phyloP scores from a whole-genome alignment of 2,888 invertebrate genomes.

The Lasius platythorax region DNA sequence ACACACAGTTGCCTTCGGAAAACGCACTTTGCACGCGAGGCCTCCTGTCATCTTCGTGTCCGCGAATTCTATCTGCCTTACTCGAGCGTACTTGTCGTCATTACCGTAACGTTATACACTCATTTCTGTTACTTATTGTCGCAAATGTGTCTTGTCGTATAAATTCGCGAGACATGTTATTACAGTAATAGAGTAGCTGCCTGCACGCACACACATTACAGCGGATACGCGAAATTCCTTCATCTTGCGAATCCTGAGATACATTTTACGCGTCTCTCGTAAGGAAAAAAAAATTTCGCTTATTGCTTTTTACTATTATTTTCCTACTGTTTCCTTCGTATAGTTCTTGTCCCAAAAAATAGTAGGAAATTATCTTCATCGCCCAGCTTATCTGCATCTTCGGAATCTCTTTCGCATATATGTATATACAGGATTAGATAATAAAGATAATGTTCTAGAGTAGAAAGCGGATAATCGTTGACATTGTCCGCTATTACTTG shows the following conservation, averaged over 20 bases:
- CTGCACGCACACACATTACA: conserved; percentile 39
- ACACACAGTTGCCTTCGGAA: conserved; percentile 60
- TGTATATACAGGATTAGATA: conserved; percentile 28
- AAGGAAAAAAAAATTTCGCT: not conserved
- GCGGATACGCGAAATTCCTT: conserved; percentile 15
- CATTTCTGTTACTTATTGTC: conserved; percentile 68
- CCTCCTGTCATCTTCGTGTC: conserved; percentile 48
- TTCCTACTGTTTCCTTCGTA: not conserved
- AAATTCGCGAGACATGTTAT: conserved; percentile 72
- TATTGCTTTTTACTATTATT: not conserved
- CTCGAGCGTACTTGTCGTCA: conserved; percentile 24
- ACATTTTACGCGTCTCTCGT: not conserved
- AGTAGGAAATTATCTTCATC: not conserved
- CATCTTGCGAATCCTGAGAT: conserved; percentile 18
- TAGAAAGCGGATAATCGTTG: conserved; percentile 53
- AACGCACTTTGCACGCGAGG: conserved; percentile 62
- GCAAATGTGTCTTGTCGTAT: conserved; percentile 71
- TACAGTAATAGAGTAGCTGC: conserved; percentile 47
- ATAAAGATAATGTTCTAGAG: conserved; percentile 53
- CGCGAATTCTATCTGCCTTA: conserved; percentile 61
- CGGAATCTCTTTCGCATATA: not conserved
- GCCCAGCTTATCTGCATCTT: conserved; percentile 1
- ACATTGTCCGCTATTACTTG: conserved; percentile 41
- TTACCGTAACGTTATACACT: conserved; percentile 63
- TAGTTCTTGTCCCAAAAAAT: not conserved